These are phyloP conservation scores for Hirtodrosophila cameraria DNA, from an alignment of 2,888 invertebrate genomes.

Conservation along the genomic window DNA sequence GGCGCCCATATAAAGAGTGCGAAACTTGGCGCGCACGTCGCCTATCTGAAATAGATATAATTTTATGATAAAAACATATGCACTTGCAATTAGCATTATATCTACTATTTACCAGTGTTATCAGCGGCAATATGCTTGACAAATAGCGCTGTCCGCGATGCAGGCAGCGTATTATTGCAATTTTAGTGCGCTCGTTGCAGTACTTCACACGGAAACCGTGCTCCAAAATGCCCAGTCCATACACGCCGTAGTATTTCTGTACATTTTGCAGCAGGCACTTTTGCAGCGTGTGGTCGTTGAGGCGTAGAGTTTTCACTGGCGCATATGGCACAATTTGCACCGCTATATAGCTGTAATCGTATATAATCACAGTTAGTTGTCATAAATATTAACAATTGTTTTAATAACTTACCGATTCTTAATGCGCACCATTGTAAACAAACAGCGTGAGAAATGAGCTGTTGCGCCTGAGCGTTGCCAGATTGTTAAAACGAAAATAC, in stretches of 20 bases:
- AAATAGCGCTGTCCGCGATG: slow-evolving; percentile 91
- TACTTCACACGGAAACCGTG: slow-evolving; percentile 91
- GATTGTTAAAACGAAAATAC: slow-evolving; percentile 4
- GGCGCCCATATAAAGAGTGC: slow-evolving; percentile 90
- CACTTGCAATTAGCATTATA: neutral
- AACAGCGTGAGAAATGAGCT: slow-evolving; percentile 15
- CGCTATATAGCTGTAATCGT: slow-evolving; percentile 87
- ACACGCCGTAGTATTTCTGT: slow-evolving; percentile 90
- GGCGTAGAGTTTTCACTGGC: slow-evolving; percentile 81
- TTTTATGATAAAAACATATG: neutral
- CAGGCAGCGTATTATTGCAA: slow-evolving; percentile 89
- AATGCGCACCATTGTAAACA: slow-evolving; percentile 86
- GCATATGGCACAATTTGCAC: slow-evolving; percentile 86
- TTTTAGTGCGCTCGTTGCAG: slow-evolving; percentile 90
- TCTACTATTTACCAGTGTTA: slow-evolving; percentile 85
- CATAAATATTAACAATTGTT: slow-evolving; percentile 2
- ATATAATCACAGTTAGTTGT: neutral
- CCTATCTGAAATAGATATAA: slow-evolving; percentile 84
- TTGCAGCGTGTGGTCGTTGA: slow-evolving; percentile 84
- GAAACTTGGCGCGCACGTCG: slow-evolving; percentile 86
- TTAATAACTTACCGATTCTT: slow-evolving; percentile 86
- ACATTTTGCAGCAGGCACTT: slow-evolving; percentile 86
- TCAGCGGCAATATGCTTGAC: slow-evolving; percentile 88
- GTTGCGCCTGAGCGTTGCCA: slow-evolving; percentile 31
- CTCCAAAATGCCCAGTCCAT: slow-evolving; percentile 89